phyloP scores from a whole-genome alignment of 1,140 invertebrate genomes.

The Galleria mellonella region DNA sequence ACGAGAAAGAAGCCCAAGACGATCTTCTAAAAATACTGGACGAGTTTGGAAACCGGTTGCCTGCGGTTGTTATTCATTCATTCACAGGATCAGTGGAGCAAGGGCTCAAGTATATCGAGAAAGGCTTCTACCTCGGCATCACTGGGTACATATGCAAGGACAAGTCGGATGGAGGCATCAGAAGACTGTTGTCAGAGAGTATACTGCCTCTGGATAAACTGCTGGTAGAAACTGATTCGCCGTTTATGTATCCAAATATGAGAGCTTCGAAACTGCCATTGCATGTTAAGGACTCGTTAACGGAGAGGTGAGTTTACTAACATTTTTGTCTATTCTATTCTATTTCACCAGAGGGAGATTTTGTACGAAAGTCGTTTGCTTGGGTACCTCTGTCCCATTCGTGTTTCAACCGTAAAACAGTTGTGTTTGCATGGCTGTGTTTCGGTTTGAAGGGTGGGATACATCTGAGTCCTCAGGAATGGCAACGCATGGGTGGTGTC shows the following conservation, averaged over 20 bases:
- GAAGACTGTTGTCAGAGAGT: constrained; percentile 87
- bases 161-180: constrained; percentile 91
- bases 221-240: constrained; percentile 93
- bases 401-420: too few species aligned
- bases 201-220: constrained; percentile 88
- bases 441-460: too few species aligned
- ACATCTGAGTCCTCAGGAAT: too few species aligned
- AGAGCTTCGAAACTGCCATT: constrained; percentile 92
- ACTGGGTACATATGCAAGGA: constrained; percentile 94
- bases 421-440: too few species aligned
- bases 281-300: constrained; percentile 90
- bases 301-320: constrained; percentile 80
- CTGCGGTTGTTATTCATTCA: constrained; percentile 92
- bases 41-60: constrained; percentile 78
- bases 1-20: constrained; percentile 92
- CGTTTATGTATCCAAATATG: constrained; percentile 97
- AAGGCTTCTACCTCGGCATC: constrained; percentile 84
- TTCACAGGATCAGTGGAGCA: constrained; percentile 93
- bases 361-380: too few species aligned
- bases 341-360: too few species aligned
- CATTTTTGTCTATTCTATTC: too few species aligned
- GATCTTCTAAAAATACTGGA: constrained; percentile 78
- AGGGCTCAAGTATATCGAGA: constrained; percentile 89
- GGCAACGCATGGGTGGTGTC: too few species aligned
- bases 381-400: too few species aligned